Conservation (phyloP, 2,797 vertebrate species). For the Onychomys torridus region DNA sequence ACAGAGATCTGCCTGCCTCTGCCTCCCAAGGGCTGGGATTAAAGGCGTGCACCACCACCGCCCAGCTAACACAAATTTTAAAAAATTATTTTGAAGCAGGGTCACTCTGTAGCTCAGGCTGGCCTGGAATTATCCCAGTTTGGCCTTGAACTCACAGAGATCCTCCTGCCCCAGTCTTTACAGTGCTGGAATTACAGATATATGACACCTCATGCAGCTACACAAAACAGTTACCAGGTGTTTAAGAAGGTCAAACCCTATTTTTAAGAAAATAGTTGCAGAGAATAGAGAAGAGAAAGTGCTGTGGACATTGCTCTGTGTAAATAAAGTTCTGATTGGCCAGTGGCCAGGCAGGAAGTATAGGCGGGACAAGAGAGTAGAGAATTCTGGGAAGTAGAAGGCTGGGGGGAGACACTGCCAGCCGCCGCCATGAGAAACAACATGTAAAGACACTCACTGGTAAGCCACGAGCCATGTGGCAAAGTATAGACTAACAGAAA, state of each 20-base stretch:
- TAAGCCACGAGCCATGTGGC: too few relatives aligned
- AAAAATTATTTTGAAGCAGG: not conserved
- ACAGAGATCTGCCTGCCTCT: not conserved
- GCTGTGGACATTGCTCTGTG: too few relatives aligned
- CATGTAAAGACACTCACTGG: too few relatives aligned
- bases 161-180: not conserved
- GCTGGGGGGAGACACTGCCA: too few relatives aligned
- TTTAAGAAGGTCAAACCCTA: not conserved
- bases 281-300: not conserved
- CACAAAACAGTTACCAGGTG: not conserved
- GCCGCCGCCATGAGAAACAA: too few relatives aligned
- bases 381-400: too few relatives aligned
- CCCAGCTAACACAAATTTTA: not conserved
- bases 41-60: not conserved
- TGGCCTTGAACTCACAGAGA: not conserved
- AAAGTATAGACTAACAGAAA: too few relatives aligned
- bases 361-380: too few relatives aligned
- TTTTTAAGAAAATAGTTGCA: not conserved
- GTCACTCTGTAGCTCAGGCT: not conserved
- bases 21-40: not conserved
- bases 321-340: too few relatives aligned
- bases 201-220: not conserved
- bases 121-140: not conserved
- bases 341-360: too few relatives aligned
- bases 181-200: not conserved